phyloP scores from a whole-genome alignment of 1,140 invertebrate genomes.

The Belonocnema kinseyi region DNA sequence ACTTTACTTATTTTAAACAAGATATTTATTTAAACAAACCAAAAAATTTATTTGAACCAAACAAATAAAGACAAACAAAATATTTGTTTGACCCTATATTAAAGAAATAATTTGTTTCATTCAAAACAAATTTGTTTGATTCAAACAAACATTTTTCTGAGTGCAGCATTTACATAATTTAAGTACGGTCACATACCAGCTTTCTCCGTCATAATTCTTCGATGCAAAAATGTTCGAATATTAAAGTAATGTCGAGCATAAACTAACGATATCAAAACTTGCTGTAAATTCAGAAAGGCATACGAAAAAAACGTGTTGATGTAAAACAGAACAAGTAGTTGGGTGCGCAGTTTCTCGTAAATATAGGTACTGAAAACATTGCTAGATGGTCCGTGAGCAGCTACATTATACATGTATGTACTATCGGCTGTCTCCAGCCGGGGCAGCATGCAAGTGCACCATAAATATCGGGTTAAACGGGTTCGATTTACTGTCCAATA shows the following conservation, averaged over 20 bases:
- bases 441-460: slow-evolving; percentile 50
- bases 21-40: too few species aligned
- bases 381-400: slow-evolving; percentile 65
- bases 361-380: slow-evolving; percentile 51
- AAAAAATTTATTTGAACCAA: too few species aligned
- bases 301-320: slow-evolving; percentile 2
- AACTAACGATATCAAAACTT: neutral
- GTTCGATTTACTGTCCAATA: slow-evolving; percentile 69
- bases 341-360: neutral
- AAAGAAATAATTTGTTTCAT: too few species aligned
- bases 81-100: too few species aligned
- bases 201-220: too few species aligned
- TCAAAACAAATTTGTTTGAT: too few species aligned
- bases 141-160: too few species aligned
- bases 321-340: slow-evolving; percentile 17
- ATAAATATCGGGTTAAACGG: slow-evolving; percentile 72
- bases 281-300: neutral
- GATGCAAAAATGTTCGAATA: too few species aligned
- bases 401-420: slow-evolving; percentile 52
- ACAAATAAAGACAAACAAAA: too few species aligned
- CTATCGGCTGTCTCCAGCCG: slow-evolving; percentile 56
- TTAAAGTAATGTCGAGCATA: neutral
- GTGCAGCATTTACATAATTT: too few species aligned
- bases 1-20: too few species aligned
- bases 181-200: too few species aligned